Percentiles rank a stretch among this genome's conserved stretches.
phyloP scores from a whole-genome alignment of 2,888 invertebrate species.

The Physocephala rufipes region DNA sequence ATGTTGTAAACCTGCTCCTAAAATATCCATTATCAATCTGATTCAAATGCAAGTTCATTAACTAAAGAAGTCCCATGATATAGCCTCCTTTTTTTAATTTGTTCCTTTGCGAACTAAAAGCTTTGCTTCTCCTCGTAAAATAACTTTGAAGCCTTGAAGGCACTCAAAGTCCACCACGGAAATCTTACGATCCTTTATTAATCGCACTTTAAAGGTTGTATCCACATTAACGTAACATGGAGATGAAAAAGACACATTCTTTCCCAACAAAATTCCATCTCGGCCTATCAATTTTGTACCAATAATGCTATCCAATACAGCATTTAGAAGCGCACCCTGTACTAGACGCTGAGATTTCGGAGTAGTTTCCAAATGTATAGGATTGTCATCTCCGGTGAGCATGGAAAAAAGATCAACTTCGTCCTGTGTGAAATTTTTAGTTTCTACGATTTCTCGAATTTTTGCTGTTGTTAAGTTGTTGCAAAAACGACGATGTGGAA shows the following conservation, averaged over 20 bases:
- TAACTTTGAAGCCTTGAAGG: conserved; percentile 71
- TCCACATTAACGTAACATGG: conserved; percentile 81
- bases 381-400: conserved; percentile 82
- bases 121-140: conserved; percentile 78
- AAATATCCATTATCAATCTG: no score
- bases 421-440: conserved; percentile 72
- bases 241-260: conserved; percentile 79
- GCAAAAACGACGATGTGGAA: conserved; percentile 38
- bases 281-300: conserved; percentile 85
- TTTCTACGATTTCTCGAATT: conserved; percentile 58
- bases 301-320: conserved; percentile 81
- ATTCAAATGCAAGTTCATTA: no score
- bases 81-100: no score
- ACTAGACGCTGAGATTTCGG: conserved; percentile 73
- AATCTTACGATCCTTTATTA: conserved; percentile 78
- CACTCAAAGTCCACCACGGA: conserved; percentile 78
- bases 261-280: conserved; percentile 80
- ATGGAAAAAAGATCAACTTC: conserved; percentile 79
- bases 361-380: conserved; percentile 72
- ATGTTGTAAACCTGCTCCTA: no score
- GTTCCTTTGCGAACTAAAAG: conserved; percentile 46
- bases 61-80: no score
- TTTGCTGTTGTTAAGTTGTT: conserved; percentile 37
- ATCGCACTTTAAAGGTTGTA: conserved; percentile 75
- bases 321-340: conserved; percentile 86